Evolutionary conservation across 2,113 vertebrate genomes (phyloP), one percentile per base, ranked within the genome.

Genomic region (Pelvicachromis taeniatus): DNA sequence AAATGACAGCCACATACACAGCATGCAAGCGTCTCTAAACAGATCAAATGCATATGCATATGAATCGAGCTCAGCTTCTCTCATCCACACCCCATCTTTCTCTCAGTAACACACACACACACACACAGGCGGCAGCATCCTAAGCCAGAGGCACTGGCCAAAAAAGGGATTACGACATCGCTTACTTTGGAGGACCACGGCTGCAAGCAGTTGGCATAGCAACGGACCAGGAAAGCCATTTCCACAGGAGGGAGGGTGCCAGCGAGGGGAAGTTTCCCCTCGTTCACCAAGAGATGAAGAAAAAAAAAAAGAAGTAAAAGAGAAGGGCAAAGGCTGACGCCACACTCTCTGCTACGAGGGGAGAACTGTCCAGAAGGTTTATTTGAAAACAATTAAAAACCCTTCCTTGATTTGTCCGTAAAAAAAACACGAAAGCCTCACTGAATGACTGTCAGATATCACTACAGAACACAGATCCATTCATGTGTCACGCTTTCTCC

Each of bases 181-280:
- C 98, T 99, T 99, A 99, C 98, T 99, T 99, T 99, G 94, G 98
- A 98, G 95, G 98, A 98, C 98, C 98, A 99, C 17, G 98, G 98
- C 87, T 99, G 98, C 95, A 99, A 96, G 96, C 98, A 99, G 97
- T 99, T 99, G 97, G 98, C 98, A 75, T 99, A 99, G 97, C 98
- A 99, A 95, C 98, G 98, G 93, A 99, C 97, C 88, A 99, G 98
- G 97, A 99, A 99, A 97, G 98, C 98, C 98, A 99, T 99, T 97
- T 97, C 95, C 95, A 89, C 87, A 8, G 83, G 21, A 86, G 92
- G 96, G 93, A 91, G 95, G 93, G 93, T 92, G 93, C 54, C 45
- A 85, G 90, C 2, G 81, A 92, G 94, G 95, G 95, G 96, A 97
- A 97, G 96, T 97, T 98, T 96, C 95, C 94, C 94, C 96, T 96